These are phyloP conservation scores for Megalops cyprinoides DNA, from an alignment of 2,797 vertebrate species.

Conservation along the genomic window DNA sequence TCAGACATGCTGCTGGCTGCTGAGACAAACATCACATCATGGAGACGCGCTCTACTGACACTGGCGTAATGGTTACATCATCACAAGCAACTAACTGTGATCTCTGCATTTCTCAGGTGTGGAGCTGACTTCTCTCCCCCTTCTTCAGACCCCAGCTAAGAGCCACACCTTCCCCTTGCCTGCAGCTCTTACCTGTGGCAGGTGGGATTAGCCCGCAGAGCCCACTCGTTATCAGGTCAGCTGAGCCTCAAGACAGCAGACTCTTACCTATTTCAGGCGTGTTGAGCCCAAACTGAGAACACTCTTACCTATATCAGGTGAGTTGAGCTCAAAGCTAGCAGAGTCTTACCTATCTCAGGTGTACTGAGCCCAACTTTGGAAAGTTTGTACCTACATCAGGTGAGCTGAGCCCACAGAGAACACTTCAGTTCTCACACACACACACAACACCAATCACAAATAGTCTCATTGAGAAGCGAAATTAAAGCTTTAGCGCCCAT, in stretches of 20 bases:
- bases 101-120: neutral
- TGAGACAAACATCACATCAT: slow-evolving; percentile 18
- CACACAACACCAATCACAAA: neutral
- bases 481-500: neutral
- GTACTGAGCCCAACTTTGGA: neutral
- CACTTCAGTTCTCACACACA: neutral
- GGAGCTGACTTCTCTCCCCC: neutral
- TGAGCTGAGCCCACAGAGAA: neutral
- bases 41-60: slow-evolving; percentile 8
- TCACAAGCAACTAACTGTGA: neutral
- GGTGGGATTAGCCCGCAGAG: neutral
- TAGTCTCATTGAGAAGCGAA: neutral
- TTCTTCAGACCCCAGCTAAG: neutral
- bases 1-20: slow-evolving; percentile 86
- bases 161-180: neutral
- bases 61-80: neutral
- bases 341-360: neutral
- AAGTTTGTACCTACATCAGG: too few relatives aligned
- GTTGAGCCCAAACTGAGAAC: neutral
- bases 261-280: neutral
- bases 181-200: neutral
- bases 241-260: neutral
- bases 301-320: too few relatives aligned
- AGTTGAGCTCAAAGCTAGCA: neutral
- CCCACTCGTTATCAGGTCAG: neutral